These are phyloP conservation scores for Cynocephalus volans DNA, from an alignment of 2,113 vertebrate species.

Conservation along the genomic window DNA sequence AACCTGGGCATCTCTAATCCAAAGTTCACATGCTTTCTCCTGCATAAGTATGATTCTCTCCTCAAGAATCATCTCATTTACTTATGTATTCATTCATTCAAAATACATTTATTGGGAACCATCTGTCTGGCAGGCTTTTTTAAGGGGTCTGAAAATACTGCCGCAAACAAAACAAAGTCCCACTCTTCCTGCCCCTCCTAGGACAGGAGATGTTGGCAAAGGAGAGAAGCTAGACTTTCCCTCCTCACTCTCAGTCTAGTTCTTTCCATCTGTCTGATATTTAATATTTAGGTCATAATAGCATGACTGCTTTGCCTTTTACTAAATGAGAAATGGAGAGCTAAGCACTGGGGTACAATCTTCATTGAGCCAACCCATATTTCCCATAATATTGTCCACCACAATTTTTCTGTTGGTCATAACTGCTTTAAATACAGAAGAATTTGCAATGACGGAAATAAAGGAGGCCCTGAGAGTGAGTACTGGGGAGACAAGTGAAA, in stretches of 20 bases:
- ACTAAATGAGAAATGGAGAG: not conserved
- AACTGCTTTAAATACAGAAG: not conserved
- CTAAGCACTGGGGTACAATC: fast-evolving
- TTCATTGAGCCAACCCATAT: not conserved
- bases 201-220: not conserved
- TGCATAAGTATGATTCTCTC: fast-evolving
- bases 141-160: not conserved
- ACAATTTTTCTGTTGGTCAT: not conserved
- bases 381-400: not conserved
- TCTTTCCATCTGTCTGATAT: not conserved
- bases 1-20: not conserved
- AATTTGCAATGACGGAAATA: not conserved
- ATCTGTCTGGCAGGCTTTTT: not conserved
- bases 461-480: not conserved
- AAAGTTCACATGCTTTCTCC: not conserved
- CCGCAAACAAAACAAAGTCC: not conserved
- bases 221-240: not conserved
- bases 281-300: not conserved
- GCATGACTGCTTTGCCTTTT: not conserved
- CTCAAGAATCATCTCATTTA: not conserved
- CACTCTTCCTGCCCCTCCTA: not conserved
- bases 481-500: not conserved
- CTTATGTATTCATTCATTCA: not conserved
- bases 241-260: not conserved
- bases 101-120: not conserved